phyloP scores from a whole-genome alignment of 2,113 vertebrate species.

The Acrocephalus arundinaceus region DNA sequence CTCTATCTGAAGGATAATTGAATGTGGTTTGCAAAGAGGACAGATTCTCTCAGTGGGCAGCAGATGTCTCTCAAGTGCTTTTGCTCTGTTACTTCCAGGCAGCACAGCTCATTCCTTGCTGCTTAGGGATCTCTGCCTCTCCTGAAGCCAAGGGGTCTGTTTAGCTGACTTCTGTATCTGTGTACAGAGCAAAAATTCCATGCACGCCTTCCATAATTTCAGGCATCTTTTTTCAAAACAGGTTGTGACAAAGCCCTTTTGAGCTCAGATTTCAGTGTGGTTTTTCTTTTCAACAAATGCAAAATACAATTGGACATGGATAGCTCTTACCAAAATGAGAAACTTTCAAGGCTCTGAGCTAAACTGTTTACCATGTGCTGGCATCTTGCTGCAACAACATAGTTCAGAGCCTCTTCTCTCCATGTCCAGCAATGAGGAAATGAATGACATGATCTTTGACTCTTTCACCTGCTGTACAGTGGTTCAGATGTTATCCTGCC shows the following conservation, averaged over 20 bases:
- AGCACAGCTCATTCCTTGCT: background rate
- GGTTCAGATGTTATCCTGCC: background rate
- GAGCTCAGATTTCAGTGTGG: background rate
- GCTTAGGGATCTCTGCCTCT: background rate
- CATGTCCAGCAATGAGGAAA: background rate
- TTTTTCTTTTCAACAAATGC: background rate
- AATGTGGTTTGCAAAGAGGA: background rate
- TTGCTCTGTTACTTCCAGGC: background rate
- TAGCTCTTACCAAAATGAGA: background rate
- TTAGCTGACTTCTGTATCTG: constrained; percentile 17
- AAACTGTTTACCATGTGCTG: background rate
- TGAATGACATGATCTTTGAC: background rate
- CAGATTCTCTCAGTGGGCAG: constrained; percentile 3
- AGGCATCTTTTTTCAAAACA: constrained; percentile 41
- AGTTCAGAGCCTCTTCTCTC: background rate
- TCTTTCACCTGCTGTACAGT: background rate
- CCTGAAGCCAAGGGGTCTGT: background rate
- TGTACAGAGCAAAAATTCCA: constrained; percentile 62
- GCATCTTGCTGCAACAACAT: background rate
- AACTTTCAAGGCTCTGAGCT: background rate
- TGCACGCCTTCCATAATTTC: constrained; percentile 28
- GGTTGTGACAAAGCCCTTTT: constrained; percentile 18
- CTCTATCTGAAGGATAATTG: background rate
- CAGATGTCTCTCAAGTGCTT: constrained; percentile 66
- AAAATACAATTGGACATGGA: background rate